These are phyloP conservation scores for Styela clava DNA, from an alignment of 23 tunicate genomes.

Conservation along the genomic window DNA sequence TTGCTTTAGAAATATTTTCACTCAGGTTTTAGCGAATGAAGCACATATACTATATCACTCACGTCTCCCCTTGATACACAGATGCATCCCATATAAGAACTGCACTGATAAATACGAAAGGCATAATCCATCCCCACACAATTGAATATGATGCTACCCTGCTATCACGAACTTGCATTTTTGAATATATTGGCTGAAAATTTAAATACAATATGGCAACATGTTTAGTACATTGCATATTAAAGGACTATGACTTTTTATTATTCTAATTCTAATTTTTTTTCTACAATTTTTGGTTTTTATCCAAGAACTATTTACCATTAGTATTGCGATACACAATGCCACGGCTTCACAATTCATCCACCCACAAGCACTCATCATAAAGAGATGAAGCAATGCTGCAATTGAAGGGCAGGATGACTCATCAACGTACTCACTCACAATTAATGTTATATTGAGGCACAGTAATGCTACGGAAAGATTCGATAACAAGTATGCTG, in stretches of 20 bases:
- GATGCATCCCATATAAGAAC: not conserved
- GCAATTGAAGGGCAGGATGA: constrained; percentile 20
- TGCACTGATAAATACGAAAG: constrained; percentile 20
- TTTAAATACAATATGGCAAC: not conserved
- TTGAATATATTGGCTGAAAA: constrained; percentile 31
- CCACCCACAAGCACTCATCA: constrained; percentile 25
- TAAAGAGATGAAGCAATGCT: constrained; percentile 18
- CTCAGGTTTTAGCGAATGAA: too few species aligned
- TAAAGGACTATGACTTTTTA: too few species aligned
- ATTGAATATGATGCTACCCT: constrained; percentile 6
- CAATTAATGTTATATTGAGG: constrained; percentile 1
- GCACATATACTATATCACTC: too few species aligned
- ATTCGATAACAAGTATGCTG: not conserved
- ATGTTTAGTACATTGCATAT: too few species aligned
- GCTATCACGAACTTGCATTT: not conserved
- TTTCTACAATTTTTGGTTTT: too few species aligned
- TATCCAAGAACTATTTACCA: too few species aligned
- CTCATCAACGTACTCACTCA: not conserved
- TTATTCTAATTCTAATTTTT: too few species aligned
- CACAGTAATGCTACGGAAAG: constrained; percentile 3
- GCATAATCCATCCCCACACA: constrained; percentile 33
- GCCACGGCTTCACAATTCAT: constrained; percentile 31
- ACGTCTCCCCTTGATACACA: not conserved
- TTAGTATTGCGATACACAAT: constrained; percentile 10
- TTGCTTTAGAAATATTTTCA: not conserved